These are phyloP conservation scores for Hirudinaria manillensis DNA, from an alignment of 2,888 invertebrate species.

Conservation along the genomic window DNA sequence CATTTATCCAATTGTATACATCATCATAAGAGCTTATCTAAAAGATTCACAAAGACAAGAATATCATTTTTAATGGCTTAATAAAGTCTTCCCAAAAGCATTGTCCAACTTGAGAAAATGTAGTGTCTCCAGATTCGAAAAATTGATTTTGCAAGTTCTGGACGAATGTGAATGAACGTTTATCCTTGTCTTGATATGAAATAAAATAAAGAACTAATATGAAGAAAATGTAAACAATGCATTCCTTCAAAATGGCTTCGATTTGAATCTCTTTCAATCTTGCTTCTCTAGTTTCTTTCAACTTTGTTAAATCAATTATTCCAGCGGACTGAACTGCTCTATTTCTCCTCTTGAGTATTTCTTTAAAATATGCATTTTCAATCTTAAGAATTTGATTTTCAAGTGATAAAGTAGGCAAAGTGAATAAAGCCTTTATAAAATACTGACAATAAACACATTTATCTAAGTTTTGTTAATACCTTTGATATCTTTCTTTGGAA, in stretches of 20 bases:
- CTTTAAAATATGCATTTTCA: constrained; percentile 39
- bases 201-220: constrained; percentile 52
- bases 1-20: constrained; percentile 49
- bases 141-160: constrained; percentile 47
- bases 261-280: constrained; percentile 51
- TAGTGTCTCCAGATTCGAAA: constrained; percentile 27
- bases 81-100: background rate
- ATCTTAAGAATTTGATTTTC: background rate
- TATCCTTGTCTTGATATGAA: constrained; percentile 52
- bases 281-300: constrained; percentile 45
- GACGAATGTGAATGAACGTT: constrained; percentile 45
- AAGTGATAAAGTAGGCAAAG: background rate
- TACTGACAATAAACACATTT: background rate
- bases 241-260: constrained; percentile 49
- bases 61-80: background rate
- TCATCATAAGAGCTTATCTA: constrained; percentile 45
- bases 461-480: background rate
- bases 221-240: constrained; percentile 49
- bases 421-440: too few relatives aligned
- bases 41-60: background rate
- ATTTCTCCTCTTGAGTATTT: constrained; percentile 46
- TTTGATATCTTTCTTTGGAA: constrained; percentile 22
- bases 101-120: constrained; percentile 20
- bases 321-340: constrained; percentile 45
- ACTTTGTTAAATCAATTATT: constrained; percentile 47